These are phyloP conservation scores for Hypanus sabinus DNA, from an alignment of 2,113 vertebrate genomes.

Conservation along the genomic window DNA sequence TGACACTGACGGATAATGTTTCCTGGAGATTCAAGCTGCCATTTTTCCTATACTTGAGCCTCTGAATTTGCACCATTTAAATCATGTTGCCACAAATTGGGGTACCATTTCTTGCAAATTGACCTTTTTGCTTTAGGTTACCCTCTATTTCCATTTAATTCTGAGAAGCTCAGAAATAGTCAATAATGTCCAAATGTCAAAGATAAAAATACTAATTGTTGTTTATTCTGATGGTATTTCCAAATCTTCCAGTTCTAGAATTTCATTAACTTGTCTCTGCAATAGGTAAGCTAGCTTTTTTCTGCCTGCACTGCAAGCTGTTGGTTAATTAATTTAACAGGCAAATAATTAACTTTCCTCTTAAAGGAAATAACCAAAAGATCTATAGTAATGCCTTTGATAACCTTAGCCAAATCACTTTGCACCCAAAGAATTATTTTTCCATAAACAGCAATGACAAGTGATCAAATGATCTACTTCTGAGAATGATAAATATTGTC, in stretches of 20 bases:
- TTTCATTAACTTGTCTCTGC: not conserved
- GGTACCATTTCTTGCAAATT: not conserved
- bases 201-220: not conserved
- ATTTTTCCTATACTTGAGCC: not conserved
- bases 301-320: not conserved
- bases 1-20: not conserved
- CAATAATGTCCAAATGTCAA: not conserved
- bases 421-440: too few relatives aligned
- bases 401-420: too few relatives aligned
- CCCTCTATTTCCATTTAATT: not conserved
- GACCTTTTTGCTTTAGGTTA: not conserved
- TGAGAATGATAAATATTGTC: too few relatives aligned
- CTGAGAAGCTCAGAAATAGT: not conserved
- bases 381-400: too few relatives aligned
- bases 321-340: not conserved
- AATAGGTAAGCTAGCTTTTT: too few relatives aligned
- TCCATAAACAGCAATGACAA: too few relatives aligned
- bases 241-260: not conserved
- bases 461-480: too few relatives aligned
- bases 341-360: not conserved
- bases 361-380: too few relatives aligned
- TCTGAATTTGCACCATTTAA: not conserved
- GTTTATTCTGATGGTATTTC: not conserved
- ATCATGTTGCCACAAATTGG: too few relatives aligned
- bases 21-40: not conserved